Evolutionary conservation across 1,140 invertebrate species (phyloP).

Genomic region (Eueides isabella): DNA sequence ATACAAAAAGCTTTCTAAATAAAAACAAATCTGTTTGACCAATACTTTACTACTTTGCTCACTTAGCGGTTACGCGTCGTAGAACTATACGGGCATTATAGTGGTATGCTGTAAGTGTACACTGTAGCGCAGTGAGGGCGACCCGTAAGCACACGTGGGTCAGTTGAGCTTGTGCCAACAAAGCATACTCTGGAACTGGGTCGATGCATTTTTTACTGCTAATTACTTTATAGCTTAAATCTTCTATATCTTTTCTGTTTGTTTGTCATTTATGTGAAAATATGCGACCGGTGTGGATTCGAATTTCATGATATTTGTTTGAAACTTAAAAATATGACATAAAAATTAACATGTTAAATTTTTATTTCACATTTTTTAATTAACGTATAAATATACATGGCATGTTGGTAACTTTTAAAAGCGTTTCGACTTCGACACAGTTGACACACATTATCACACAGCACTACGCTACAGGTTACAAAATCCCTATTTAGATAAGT

Average conservation of each 20-base stretch:
- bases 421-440: too few species aligned
- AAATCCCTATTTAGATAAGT: too few species aligned
- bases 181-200: background rate
- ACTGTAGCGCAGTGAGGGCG: background rate
- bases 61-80: background rate
- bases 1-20: background rate
- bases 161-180: conserved; percentile 19
- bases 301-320: too few species aligned
- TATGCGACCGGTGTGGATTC: too few species aligned
- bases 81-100: background rate
- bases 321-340: too few species aligned
- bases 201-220: conserved; percentile 28
- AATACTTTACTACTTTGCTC: background rate
- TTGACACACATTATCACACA: too few species aligned
- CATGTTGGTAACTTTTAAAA: too few species aligned
- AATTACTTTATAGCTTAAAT: conserved; percentile 15
- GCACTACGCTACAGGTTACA: too few species aligned
- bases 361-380: too few species aligned
- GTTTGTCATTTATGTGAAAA: background rate
- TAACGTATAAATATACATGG: too few species aligned
- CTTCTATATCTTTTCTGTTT: background rate
- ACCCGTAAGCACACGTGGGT: background rate
- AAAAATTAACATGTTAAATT: too few species aligned
- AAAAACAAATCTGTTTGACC: background rate
- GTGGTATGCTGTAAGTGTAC: background rate